Base-by-base conservation (phyloP, 2,888 invertebrate species). In the Rotaria sp. region DNA sequence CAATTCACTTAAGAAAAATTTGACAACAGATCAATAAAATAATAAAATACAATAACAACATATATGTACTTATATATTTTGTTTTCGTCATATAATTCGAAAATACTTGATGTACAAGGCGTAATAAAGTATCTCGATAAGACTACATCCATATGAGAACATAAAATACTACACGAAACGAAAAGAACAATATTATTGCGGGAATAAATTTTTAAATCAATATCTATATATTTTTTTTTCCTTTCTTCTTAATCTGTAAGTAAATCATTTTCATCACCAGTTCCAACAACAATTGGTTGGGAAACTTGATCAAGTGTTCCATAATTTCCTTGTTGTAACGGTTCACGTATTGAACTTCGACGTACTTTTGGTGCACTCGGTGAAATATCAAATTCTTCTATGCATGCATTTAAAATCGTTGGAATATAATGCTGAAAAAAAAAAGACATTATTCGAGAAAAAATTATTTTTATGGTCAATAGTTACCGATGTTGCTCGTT, bases 181-280 rank as follows among this genome's bases (percentile, higher is more conserved):
- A 26, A 67, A 2, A 35, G 52, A 21, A 21, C 21, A 67, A 67
- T 38, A 21, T 21, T 35, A 4, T 18, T 30, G 67, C 67, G 35
- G 21, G 35, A 67, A 67, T 67, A 67, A 52, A 52, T 21, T 24
- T 52, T 21, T 1, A 3, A 38, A 50, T 50, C 13, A 50, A 57
- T 57, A 57, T 57, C 1, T 7, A 57, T 59, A n/a, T 18, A 35
- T 35, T 67, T 38, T 21, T 2, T 7, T 35, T 67, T 18, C 2
- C 35, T 67, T 67, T 7, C 15, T 67, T 67, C 8, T 80, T 35
- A 80, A 80, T 41, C 80, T 10, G 80, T 80, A 1, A 80, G 7
- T 80, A 80, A n/a, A 80, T 80, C 80, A 80, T 80, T 80, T 15
- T 80, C 80, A 80, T 80, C 80, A 15, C 45, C 80, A 26, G 80